These are phyloP conservation scores for Lipotes vexillifer DNA, from an alignment of 2,113 vertebrate species.

Conservation along the genomic window DNA sequence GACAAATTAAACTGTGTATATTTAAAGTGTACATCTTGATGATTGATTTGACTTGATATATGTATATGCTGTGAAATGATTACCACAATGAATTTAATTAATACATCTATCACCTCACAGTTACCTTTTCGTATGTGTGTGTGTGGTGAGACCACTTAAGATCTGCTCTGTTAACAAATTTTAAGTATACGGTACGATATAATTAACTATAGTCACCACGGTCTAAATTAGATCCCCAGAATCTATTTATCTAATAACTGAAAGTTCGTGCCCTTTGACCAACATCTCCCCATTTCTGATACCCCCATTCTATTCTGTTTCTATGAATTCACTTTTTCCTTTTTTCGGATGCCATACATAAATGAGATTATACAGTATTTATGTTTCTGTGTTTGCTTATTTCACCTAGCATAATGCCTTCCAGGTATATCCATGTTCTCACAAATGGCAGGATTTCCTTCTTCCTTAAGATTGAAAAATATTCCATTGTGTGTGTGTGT, in stretches of 20 bases:
- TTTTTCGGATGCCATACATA: background rate
- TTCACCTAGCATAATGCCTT: background rate
- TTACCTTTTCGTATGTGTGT: background rate
- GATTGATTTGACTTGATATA: background rate
- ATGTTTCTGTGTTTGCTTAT: background rate
- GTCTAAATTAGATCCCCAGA: background rate
- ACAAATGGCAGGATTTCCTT: background rate
- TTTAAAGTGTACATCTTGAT: background rate
- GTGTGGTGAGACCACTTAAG: background rate
- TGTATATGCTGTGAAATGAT: background rate
- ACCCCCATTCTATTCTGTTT: background rate
- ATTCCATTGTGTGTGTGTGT: background rate
- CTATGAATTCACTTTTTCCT: background rate
- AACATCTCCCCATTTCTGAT: background rate
- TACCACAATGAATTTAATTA: background rate
- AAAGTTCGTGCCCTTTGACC: background rate
- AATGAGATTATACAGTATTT: background rate
- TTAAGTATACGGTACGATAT: background rate
- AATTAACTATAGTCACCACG: background rate
- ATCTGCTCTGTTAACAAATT: background rate
- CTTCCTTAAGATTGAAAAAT: background rate
- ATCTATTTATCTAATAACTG: background rate
- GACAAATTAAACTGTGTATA: background rate
- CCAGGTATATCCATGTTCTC: background rate
- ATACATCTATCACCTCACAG: background rate